Conservation (phyloP, 2,113 vertebrate species). For the Dissostichus mawsoni region DNA sequence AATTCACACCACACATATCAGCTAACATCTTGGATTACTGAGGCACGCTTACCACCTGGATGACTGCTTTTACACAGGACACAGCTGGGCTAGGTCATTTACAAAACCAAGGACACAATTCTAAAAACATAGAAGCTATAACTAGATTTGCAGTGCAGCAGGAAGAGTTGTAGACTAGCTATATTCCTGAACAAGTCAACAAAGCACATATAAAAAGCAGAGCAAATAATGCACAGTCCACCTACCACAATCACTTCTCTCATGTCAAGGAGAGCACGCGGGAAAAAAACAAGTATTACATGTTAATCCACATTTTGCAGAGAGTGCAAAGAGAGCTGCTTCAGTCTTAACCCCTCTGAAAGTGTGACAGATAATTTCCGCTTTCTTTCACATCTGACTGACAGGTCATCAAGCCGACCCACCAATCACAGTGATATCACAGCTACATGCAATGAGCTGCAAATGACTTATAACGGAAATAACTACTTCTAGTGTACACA, state of each 20-base stretch:
- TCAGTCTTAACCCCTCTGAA: constrained; percentile 12
- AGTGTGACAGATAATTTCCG: constrained; percentile 64
- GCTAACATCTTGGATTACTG: constrained; percentile 78
- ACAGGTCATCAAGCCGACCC: constrained; percentile 43
- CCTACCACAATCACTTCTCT: constrained; percentile 67
- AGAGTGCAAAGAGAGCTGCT: constrained; percentile 31
- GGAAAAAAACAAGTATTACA: constrained; percentile 29
- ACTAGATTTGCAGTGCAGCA: neutral
- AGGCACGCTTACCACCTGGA: constrained; percentile 76
- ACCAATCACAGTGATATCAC: constrained; percentile 42
- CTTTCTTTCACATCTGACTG: constrained; percentile 58
- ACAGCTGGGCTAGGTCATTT: constrained; percentile 24
- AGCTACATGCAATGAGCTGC: constrained; percentile 28
- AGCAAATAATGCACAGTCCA: constrained; percentile 32
- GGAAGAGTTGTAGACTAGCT: constrained; percentile 5
- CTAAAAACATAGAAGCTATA: constrained; percentile 2
- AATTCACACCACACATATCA: constrained; percentile 72
- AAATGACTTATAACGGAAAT: constrained; percentile 30
- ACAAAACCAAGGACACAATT: constrained; percentile 5
- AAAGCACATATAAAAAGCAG: neutral
- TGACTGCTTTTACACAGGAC: constrained; percentile 24
- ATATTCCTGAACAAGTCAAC: neutral
- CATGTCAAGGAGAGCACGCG: constrained; percentile 22
- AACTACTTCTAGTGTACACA: neutral
- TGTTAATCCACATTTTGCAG: constrained; percentile 38